phyloP scores from a whole-genome alignment of 2,888 invertebrate genomes.

The Drosophila parthenogenetica region DNA sequence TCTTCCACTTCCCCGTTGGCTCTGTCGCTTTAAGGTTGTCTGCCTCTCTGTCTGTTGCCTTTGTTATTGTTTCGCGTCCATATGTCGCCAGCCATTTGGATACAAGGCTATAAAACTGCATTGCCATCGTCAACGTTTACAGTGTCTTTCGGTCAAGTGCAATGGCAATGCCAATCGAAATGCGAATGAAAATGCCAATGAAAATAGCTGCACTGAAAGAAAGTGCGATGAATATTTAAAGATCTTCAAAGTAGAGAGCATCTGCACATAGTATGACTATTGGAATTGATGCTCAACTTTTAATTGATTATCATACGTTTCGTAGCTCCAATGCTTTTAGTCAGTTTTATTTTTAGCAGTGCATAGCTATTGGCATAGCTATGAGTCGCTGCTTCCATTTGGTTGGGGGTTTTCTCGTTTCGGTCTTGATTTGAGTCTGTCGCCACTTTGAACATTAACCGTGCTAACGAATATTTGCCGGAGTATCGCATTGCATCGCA shows the following conservation, averaged over 20 bases:
- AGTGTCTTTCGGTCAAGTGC: slow-evolving; percentile 63
- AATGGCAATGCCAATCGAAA: slow-evolving; percentile 48
- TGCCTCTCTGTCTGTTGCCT: not conserved
- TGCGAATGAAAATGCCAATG: slow-evolving; percentile 26
- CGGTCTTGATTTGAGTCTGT: slow-evolving; percentile 17
- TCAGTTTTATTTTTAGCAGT: not conserved
- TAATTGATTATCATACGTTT: no score
- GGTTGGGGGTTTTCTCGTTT: not conserved
- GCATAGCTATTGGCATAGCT: not conserved
- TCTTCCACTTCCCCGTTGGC: not conserved
- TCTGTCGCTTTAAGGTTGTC: not conserved
- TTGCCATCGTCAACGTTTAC: slow-evolving; percentile 46
- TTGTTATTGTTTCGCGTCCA: slow-evolving; percentile 63
- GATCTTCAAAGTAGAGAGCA: no score
- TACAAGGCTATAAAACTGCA: slow-evolving; percentile 57
- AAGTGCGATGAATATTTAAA: no score
- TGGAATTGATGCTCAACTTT: no score
- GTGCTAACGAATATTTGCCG: slow-evolving; percentile 59
- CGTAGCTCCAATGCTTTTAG: no score
- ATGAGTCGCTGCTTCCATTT: no score
- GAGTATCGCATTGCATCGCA: slow-evolving; percentile 33
- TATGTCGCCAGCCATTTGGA: slow-evolving; percentile 72
- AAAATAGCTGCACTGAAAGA: slow-evolving; percentile 3
- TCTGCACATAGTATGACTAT: no score
- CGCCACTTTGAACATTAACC: slow-evolving; percentile 61